Evolutionary conservation across 2,888 invertebrate genomes (phyloP).

Genomic region (Hybos culiciformis): DNA sequence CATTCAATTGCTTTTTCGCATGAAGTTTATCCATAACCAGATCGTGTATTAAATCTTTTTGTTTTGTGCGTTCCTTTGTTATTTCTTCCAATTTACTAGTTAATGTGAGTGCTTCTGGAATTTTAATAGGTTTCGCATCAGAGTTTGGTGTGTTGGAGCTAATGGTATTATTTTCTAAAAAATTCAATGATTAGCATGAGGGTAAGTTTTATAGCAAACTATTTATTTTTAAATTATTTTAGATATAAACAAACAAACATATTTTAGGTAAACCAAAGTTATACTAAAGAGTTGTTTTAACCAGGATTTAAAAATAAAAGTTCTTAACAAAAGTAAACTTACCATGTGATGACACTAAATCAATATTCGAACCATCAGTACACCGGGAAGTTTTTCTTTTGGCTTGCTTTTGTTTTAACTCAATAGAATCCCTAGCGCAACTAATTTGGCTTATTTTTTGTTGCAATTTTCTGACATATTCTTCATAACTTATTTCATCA

Average conservation of each 20-base stretch:
- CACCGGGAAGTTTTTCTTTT: conserved; percentile 41
- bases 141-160: no score
- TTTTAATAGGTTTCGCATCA: no score
- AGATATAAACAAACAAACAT: no score
- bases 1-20: conserved; percentile 49
- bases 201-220: no score
- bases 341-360: not conserved
- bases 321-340: no score
- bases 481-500: conserved; percentile 39
- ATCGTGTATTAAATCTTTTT: conserved; percentile 70
- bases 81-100: conserved; percentile 60
- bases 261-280: no score
- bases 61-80: conserved; percentile 64
- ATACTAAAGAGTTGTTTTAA: no score
- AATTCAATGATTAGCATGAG: no score
- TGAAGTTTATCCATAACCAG: conserved; percentile 68
- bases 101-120: conserved; percentile 41
- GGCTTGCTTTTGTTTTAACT: conserved; percentile 42
- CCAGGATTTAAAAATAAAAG: no score
- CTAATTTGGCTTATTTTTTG: conserved; percentile 56
- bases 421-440: conserved; percentile 54
- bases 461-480: conserved; percentile 51
- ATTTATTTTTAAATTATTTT: no score
- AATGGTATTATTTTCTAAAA: no score
- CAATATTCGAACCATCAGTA: conserved; percentile 13